Evolutionary conservation across 2,888 invertebrate genomes (phyloP), one percentile per base, ranked within the genome.

Genomic region (Hyposoter didymator): DNA sequence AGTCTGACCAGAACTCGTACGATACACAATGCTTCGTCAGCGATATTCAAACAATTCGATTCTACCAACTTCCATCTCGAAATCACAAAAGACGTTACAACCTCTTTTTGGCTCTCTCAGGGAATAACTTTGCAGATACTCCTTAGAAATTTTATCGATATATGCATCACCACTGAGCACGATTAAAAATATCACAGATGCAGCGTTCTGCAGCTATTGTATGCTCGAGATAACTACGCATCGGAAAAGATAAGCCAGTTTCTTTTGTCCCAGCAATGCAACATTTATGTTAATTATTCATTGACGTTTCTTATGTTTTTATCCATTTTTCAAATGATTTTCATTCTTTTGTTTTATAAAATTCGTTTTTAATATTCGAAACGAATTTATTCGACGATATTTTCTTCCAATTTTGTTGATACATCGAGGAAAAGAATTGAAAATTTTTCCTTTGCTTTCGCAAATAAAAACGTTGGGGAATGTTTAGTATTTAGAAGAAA

Each of bases 151-250:
- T 28, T 59, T 5, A n/a, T 66, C 64, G 39, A 66, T 66, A 66
- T 35, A 35, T 66, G 19, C 35, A 7, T 66, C 7, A 28, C 2
- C 28, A 28, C n/a, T 19, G 17, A 35, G n/a, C 2, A 8, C 64
- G 39, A 39, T 39, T 66, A 66, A 66, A 39, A 66, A 66, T 66
- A 66, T 39, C 64, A 39, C 62, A 62, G 62, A 62, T 35, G 28
- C 32, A 7, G n/a, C 35, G 64, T 35, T n/a, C 17, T 19, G 64
- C n/a, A n/a, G 39, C 39, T n/a, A 66, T 39, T 35, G 17, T 39
- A 32, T n/a, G n/a, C 35, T 6, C 28, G 28, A 59, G 28, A 59
- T 59, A 59, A 28, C 59, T 59, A 28, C 59, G 59, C 59, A 59
- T 59, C 59, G 5, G 14, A 14, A 28, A 28, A 59, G 59, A 59